These are phyloP conservation scores for Lagopus leucura DNA, from an alignment of 2,113 vertebrate genomes.

Conservation along the genomic window DNA sequence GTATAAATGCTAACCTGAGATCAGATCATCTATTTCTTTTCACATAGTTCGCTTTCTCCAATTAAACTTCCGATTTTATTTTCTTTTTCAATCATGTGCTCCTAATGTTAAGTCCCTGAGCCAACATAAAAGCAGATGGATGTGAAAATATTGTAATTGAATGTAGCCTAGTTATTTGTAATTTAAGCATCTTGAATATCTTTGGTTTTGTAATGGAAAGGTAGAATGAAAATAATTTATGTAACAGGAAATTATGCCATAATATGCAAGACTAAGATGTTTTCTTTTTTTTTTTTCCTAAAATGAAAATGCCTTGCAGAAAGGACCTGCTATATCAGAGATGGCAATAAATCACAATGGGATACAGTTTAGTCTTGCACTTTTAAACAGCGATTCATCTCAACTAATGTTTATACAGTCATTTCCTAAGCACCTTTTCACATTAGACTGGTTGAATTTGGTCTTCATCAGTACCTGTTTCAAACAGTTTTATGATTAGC, in stretches of 20 bases:
- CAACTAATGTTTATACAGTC: not conserved
- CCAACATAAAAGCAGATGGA: fast-evolving
- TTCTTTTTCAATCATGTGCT: not conserved
- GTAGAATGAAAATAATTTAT: not conserved
- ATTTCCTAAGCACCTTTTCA: not conserved
- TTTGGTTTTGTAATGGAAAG: not conserved
- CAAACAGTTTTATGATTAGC: not conserved
- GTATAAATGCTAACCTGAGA: not conserved
- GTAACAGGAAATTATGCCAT: not conserved
- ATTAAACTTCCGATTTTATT: not conserved
- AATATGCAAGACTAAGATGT: not conserved
- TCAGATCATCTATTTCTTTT: not conserved
- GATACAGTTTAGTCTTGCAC: not conserved
- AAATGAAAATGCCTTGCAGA: not conserved
- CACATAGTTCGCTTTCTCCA: not conserved
- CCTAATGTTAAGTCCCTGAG: not conserved
- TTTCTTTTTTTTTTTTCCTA: no score
- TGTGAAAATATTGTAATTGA: not conserved
- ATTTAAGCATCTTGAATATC: not conserved
- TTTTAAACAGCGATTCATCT: not conserved
- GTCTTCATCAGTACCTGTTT: not conserved
- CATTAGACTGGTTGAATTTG: not conserved
- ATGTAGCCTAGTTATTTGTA: not conserved
- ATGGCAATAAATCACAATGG: not conserved
- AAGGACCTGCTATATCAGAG: not conserved